Conservation (phyloP, 2,888 invertebrate species). For the Leuctra nigra region DNA sequence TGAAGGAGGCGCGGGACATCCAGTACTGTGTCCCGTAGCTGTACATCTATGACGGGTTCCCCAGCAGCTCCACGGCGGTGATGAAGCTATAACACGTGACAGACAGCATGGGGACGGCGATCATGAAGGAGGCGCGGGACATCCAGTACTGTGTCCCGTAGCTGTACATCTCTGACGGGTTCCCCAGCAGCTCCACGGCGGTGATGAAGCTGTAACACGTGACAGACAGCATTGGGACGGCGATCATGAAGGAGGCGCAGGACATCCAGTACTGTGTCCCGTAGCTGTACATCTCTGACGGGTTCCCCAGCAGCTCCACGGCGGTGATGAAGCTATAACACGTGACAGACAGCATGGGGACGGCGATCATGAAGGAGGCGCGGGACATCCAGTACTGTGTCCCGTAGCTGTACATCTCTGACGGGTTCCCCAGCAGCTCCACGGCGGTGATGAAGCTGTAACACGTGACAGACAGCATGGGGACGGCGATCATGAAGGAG, state of each 20-base stretch:
- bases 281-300: conserved; percentile 84
- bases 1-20: conserved; percentile 72
- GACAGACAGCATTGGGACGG: conserved; percentile 75
- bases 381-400: conserved; percentile 83
- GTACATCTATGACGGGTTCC: conserved; percentile 90
- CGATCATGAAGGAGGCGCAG: conserved; percentile 68
- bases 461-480: too few species aligned
- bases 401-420: conserved; percentile 85
- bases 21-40: conserved; percentile 81
- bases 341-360: too few species aligned
- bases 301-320: conserved; percentile 83
- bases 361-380: conserved; percentile 68
- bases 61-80: conserved; percentile 83
- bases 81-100: conserved; percentile 72
- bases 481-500: conserved; percentile 72
- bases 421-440: conserved; percentile 83
- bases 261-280: conserved; percentile 86
- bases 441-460: conserved; percentile 86
- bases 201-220: conserved; percentile 75
- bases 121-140: conserved; percentile 69
- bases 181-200: conserved; percentile 83
- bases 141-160: conserved; percentile 84
- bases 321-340: conserved; percentile 78
- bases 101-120: conserved; percentile 76
- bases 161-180: conserved; percentile 86